Evolutionary conservation across 2,113 vertebrate species (phyloP).

Genomic region (Syngnathus typhle): DNA sequence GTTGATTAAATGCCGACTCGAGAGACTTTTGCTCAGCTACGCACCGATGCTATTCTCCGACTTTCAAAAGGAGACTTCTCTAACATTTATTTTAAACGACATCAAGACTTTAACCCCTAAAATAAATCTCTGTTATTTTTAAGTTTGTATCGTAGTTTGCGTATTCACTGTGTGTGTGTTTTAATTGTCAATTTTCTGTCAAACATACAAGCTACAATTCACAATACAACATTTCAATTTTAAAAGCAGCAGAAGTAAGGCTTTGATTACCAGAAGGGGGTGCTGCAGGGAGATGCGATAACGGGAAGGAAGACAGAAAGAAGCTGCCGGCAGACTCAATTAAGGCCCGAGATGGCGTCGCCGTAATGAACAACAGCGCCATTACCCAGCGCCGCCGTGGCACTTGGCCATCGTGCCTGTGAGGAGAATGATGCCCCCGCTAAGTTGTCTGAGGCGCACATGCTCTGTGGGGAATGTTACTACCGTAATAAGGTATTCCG

Average conservation of each 20-base stretch:
- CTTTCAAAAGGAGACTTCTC: neutral
- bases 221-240: too few relatives aligned
- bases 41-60: neutral
- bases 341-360: conserved; percentile 75
- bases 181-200: too few relatives aligned
- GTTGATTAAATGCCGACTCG: neutral
- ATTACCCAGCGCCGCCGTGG: conserved; percentile 69
- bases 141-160: too few relatives aligned
- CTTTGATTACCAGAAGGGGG: conserved; percentile 66
- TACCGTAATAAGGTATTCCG: neutral
- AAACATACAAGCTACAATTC: too few relatives aligned
- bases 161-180: too few relatives aligned
- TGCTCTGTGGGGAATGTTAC: neutral
- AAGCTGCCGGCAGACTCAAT: conserved; percentile 81
- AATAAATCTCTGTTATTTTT: too few relatives aligned
- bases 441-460: neutral
- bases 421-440: conserved; percentile 44
- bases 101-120: neutral
- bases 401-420: conserved; percentile 61
- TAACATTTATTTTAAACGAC: neutral
- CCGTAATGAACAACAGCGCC: conserved; percentile 76
- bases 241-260: conserved; percentile 4
- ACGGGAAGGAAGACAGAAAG: conserved; percentile 67
- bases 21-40: neutral
- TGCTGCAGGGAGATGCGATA: conserved; percentile 53